Conservation (phyloP, 2,888 invertebrate genomes). For the Ornithoptera priamus region DNA sequence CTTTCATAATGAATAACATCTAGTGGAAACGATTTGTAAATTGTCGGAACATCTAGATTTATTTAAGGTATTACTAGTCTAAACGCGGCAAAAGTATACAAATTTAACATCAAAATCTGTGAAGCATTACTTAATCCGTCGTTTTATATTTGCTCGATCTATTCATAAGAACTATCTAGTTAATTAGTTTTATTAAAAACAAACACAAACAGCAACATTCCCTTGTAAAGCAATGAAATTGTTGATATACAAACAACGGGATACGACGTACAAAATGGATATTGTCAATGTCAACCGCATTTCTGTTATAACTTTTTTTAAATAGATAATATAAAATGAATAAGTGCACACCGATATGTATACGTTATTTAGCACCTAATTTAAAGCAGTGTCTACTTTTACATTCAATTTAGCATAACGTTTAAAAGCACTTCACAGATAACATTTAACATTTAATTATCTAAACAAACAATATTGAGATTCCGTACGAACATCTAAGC, state of each 20-base stretch:
- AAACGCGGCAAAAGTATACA: conserved; percentile 28
- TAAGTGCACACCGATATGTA: conserved; percentile 65
- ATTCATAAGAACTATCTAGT: not conserved
- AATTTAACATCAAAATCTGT: conserved; percentile 32
- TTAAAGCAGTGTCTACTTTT: conserved; percentile 65
- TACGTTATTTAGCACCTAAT: conserved; percentile 76
- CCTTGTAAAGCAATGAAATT: conserved; percentile 14
- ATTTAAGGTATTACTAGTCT: conserved; percentile 19
- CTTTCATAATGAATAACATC: conserved; percentile 21
- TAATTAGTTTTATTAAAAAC: not conserved
- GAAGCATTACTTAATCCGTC: conserved; percentile 11
- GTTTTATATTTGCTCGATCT: not conserved
- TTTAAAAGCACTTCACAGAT: conserved; percentile 57
- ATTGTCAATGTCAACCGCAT: conserved; percentile 76
- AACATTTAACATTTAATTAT: conserved; percentile 63
- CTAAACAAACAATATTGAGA: conserved; percentile 42
- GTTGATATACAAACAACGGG: conserved; percentile 24
- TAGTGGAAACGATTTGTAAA: conserved; percentile 35
- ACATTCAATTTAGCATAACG: conserved; percentile 46
- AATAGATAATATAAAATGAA: conserved; percentile 56
- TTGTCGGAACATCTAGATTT: conserved; percentile 22
- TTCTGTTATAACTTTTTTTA: conserved; percentile 41
- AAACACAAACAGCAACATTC: conserved; percentile 18
- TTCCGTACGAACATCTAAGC: conserved; percentile 1
- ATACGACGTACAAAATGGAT: conserved; percentile 51